Conservation (phyloP, 2,797 vertebrate genomes). For the Hafferia zeledoni region DNA sequence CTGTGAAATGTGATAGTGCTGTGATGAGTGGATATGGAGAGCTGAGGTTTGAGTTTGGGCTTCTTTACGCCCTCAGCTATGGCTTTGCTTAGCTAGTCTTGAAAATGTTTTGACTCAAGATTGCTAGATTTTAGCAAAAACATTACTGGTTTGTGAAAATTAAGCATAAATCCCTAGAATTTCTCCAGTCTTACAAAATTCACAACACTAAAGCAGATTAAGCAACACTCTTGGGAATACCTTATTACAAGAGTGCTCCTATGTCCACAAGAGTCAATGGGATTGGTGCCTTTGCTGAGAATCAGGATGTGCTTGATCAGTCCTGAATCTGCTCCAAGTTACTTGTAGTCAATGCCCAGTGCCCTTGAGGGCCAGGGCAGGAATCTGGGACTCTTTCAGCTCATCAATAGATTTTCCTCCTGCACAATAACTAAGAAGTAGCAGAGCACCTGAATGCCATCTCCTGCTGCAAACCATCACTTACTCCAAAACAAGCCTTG, state of each 20-base stretch:
- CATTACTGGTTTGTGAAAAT: neutral
- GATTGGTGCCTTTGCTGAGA: neutral
- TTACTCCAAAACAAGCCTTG: accelerated
- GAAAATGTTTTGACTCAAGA: neutral
- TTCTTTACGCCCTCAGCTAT: neutral
- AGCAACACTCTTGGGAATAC: neutral
- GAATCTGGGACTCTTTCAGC: neutral
- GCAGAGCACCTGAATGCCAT: neutral
- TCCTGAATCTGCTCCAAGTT: neutral
- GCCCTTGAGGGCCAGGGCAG: neutral
- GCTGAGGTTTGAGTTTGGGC: neutral
- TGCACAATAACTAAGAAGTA: neutral
- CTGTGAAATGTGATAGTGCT: neutral
- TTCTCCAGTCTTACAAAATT: neutral
- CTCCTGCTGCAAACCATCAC: neutral
- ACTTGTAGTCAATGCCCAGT: neutral
- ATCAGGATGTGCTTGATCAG: neutral
- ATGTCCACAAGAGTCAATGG: accelerated
- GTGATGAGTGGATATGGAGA: neutral
- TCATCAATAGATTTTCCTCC: neutral
- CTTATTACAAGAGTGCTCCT: neutral
- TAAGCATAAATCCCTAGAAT: neutral
- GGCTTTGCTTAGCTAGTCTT: neutral
- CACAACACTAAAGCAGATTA: neutral
- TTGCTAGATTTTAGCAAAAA: neutral